phyloP scores from a whole-genome alignment of 2,797 vertebrate genomes.

The Bovichtus diacanthus region DNA sequence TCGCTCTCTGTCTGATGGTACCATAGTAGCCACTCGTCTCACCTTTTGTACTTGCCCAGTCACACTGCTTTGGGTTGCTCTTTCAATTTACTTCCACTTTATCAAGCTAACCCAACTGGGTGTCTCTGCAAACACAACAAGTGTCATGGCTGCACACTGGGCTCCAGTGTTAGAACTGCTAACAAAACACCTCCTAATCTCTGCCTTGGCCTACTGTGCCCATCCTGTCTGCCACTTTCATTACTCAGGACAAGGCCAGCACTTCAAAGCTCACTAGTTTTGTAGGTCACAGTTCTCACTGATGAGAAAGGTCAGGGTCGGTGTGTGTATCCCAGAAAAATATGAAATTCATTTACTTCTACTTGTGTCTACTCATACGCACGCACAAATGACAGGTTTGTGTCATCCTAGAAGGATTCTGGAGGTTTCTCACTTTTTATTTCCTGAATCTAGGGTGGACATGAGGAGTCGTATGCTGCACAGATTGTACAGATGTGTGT shows the following conservation, averaged over 20 bases:
- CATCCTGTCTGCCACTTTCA: constrained; percentile 74
- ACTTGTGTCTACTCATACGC: not conserved
- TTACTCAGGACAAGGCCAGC: constrained; percentile 67
- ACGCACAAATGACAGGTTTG: not conserved
- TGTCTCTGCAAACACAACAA: constrained; percentile 77
- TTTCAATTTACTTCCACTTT: constrained; percentile 84
- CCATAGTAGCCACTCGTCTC: constrained; percentile 58
- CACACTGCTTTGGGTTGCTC: constrained; percentile 79
- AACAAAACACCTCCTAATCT: constrained; percentile 80
- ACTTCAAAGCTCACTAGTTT: constrained; percentile 76
- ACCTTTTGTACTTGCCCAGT: constrained; percentile 77
- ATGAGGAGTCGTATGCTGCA: not conserved
- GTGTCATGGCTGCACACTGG: constrained; percentile 67
- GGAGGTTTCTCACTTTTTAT: not conserved
- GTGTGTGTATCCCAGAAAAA: constrained; percentile 29
- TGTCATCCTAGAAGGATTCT: not conserved
- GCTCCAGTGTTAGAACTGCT: constrained; percentile 60
- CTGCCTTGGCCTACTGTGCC: constrained; percentile 54
- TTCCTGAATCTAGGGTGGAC: not conserved
- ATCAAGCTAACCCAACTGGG: constrained; percentile 77
- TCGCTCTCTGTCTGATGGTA: constrained; percentile 14
- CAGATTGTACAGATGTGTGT: not conserved
- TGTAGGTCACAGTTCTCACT: constrained; percentile 68
- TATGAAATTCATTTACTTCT: not conserved
- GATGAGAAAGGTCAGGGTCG: constrained; percentile 31